These are phyloP conservation scores for Pachycephus smyrnensis DNA, from an alignment of 2,888 invertebrate species.

Conservation along the genomic window DNA sequence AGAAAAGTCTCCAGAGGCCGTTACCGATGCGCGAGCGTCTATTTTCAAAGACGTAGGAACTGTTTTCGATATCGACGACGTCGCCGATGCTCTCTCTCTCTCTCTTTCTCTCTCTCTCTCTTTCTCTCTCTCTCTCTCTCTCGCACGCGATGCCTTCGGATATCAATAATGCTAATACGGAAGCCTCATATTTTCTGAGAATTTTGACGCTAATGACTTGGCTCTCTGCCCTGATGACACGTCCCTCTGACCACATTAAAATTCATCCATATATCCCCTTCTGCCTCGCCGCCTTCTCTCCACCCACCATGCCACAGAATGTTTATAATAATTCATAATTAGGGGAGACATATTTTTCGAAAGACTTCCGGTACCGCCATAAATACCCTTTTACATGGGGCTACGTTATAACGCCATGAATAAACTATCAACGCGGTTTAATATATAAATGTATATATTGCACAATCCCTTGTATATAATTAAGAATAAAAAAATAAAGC, in stretches of 20 bases:
- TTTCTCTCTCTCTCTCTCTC: neutral
- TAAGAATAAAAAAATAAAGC: neutral
- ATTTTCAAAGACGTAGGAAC: neutral
- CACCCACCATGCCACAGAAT: neutral
- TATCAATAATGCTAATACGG: neutral
- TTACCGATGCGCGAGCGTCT: neutral
- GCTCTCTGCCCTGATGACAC: constrained; percentile 3
- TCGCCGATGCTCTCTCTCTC: neutral
- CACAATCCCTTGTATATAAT: neutral
- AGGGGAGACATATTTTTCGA: neutral
- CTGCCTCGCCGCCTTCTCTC: neutral
- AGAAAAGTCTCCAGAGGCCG: neutral
- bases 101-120: neutral
- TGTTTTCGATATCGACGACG: neutral
- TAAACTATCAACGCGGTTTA: neutral
- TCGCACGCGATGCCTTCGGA: neutral
- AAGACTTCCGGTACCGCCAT: neutral
- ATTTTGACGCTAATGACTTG: constrained; percentile 4
- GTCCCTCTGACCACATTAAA: constrained; percentile 1
- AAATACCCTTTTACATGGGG: neutral
- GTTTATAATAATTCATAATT: constrained; percentile 10
- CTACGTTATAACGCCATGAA: neutral
- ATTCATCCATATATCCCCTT: neutral
- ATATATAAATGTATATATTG: neutral
- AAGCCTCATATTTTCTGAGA: neutral